phyloP scores from a whole-genome alignment of 2,113 vertebrate genomes.

The Sakesphorus luctuosus region DNA sequence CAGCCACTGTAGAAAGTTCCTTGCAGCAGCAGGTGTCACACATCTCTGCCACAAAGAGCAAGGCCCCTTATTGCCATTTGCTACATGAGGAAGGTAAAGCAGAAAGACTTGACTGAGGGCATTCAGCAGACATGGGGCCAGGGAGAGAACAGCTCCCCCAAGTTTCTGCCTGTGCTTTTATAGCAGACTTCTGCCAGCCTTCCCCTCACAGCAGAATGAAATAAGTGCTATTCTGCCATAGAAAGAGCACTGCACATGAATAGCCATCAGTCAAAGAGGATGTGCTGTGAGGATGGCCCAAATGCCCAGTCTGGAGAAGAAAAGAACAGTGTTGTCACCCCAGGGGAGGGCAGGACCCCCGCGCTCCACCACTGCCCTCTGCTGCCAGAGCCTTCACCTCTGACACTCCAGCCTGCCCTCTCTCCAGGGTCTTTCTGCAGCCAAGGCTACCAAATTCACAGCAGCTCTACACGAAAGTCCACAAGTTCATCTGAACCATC shows the following conservation, averaged over 20 bases:
- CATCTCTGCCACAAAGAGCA: background rate
- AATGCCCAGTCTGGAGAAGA: background rate
- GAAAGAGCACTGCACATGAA: background rate
- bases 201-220: background rate
- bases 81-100: background rate
- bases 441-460: background rate
- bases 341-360: slow-evolving; percentile 24
- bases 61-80: background rate
- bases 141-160: background rate
- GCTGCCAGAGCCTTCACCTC: background rate
- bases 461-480: background rate
- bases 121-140: background rate
- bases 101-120: background rate
- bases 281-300: background rate
- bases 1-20: background rate
- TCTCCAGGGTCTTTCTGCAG: background rate
- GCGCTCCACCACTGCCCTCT: background rate
- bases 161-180: background rate
- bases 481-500: background rate
- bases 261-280: slow-evolving; percentile 20
- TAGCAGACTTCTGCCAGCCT: background rate
- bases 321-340: slow-evolving; percentile 14
- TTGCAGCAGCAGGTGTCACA: background rate
- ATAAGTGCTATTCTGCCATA: background rate
- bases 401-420: background rate